Base-by-base conservation (phyloP, 1,140 invertebrate genomes). In the Aphelenchoides avenae region DNA sequence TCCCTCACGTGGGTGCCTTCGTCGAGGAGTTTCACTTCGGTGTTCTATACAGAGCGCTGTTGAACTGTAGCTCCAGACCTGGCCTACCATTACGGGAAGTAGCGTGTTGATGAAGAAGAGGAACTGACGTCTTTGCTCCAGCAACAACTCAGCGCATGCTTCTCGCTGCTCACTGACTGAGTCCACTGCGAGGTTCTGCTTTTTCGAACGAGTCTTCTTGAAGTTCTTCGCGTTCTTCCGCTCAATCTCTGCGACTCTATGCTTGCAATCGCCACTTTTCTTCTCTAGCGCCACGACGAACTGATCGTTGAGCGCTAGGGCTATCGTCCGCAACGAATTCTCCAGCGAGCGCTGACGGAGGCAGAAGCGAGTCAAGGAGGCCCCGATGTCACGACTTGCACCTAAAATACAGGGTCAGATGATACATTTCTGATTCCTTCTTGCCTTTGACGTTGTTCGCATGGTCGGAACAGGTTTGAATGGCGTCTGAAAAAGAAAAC, bases 361-460 rank as follows among this genome's bases (percentile, higher is more conserved):
- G 39, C 64, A 66, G 50, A 70, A 66, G 6, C 64, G 50, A 6
- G 64, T 66, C 18, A 66, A 29, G 18, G 44, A 41, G 22, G 66
- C 66, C 6, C 64, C 64, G 50, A 66, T 66, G 37, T 66, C 64
- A 15, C 64, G 66, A 26, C 34, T 57, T 3, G 54, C 34, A 31
- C 64, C 59, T 62, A 29, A 5, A 31, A 9, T 11, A 4, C 11
- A 41, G 40, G 40, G 29, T 1, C 40, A 27, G 40, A 22, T 4
- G 29, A 41, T 7, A 41, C 7, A 24, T 41, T 41, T 41, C 6
- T 41, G 40, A 7, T 41, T 24, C 24, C 11, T 11, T 27, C 40
- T 6, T 22, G 61, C 59, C 66, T 36, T 70, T 70, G 24, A 62
- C 43, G 31, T 39, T 55, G 33, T 69, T 66, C 18, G 66, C 64